A percentile compares a stretch with the other conserved stretches of the same genome.
These are phyloP conservation scores for Acanthurus leucopareius DNA, from an alignment of 2,797 vertebrate genomes.

Conservation along the genomic window DNA sequence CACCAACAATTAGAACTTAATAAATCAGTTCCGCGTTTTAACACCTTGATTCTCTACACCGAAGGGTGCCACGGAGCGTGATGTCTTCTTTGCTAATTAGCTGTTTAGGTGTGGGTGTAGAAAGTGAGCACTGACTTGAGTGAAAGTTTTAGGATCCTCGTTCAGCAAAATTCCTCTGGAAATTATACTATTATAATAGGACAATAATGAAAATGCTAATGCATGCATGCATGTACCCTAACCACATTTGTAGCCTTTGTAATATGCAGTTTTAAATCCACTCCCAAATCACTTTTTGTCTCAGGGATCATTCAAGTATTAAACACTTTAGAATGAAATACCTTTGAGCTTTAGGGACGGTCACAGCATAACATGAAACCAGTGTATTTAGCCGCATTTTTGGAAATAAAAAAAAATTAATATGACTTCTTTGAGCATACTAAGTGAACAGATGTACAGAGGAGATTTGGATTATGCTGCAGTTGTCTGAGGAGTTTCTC, in stretches of 20 bases:
- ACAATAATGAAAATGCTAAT: not conserved
- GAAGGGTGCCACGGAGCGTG: slow-evolving; percentile 41
- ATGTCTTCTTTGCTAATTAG: slow-evolving; percentile 64
- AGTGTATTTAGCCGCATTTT: not conserved
- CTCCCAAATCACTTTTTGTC: not conserved
- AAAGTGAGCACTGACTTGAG: not conserved
- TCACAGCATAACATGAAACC: not conserved
- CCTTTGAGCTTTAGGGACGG: not conserved
- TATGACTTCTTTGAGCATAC: not conserved
- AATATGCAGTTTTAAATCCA: not conserved
- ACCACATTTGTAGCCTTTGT: not conserved
- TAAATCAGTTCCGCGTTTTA: slow-evolving; percentile 85
- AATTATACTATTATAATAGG: not conserved
- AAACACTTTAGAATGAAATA: not conserved
- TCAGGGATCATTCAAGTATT: not conserved
- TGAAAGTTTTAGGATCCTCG: not conserved
- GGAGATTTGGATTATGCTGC: not conserved
- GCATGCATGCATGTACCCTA: not conserved
- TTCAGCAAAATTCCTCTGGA: not conserved
- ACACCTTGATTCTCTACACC: slow-evolving; percentile 74
- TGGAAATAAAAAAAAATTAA: no score
- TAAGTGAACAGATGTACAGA: not conserved
- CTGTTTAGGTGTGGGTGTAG: slow-evolving; percentile 17
- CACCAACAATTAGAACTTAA: slow-evolving; percentile 88
- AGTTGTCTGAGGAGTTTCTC: not conserved